Evolutionary conservation across 2,113 vertebrate species (phyloP).

Genomic region (Eurypyga helias): DNA sequence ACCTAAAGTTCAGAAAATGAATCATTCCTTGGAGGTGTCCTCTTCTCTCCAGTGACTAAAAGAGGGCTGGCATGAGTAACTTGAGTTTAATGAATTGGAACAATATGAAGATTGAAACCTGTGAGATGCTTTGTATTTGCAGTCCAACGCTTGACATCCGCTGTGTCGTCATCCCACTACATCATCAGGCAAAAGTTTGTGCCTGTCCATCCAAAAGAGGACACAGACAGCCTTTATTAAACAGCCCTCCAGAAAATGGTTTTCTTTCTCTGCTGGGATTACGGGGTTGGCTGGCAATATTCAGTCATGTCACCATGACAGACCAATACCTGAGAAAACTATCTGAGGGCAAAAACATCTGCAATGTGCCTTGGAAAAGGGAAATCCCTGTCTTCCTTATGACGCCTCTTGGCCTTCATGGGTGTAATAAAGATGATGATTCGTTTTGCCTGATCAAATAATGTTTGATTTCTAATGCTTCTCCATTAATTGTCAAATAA

Average conservation of each 20-base stretch:
- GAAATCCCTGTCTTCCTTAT: not conserved
- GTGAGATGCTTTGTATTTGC: not conserved
- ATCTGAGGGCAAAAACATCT: not conserved
- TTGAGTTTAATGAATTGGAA: not conserved
- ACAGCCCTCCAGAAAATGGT: not conserved
- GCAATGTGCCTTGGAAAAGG: not conserved
- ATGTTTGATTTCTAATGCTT: not conserved
- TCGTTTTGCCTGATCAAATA: not conserved
- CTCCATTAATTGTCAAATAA: not conserved
- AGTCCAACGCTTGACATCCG: accelerated
- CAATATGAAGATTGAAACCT: not conserved
- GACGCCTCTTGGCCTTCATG: not conserved
- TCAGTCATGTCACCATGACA: not conserved
- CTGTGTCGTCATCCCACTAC: not conserved
- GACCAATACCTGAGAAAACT: not conserved
- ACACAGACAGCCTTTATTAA: not conserved
- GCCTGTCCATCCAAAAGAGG: not conserved
- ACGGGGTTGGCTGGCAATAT: not conserved
- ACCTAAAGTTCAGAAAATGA: not conserved
- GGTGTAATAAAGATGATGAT: not conserved
- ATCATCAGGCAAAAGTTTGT: not conserved
- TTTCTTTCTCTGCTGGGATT: not conserved
- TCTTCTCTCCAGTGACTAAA: not conserved
- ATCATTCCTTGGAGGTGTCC: not conserved
- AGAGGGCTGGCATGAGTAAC: not conserved